A percentile compares a stretch with the other conserved stretches of the same genome.
Conservation (phyloP, 2,113 vertebrate genomes). For the Gymnorhina tibicen region DNA sequence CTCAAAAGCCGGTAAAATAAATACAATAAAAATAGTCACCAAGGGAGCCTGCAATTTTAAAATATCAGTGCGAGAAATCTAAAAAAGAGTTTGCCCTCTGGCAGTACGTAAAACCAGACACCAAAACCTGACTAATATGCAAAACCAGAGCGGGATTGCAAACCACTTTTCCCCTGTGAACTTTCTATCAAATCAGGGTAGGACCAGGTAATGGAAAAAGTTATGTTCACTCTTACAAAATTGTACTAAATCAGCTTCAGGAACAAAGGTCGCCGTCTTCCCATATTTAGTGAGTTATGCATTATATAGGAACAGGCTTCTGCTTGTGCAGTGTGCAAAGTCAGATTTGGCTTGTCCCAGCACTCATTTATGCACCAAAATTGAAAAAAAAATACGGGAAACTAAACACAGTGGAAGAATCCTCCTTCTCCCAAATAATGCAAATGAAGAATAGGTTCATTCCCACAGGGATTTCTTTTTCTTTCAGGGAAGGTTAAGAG, state of each 20-base stretch:
- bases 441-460: background rate
- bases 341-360: background rate
- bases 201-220: slow-evolving; percentile 38
- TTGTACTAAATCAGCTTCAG: background rate
- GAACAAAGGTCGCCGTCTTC: background rate
- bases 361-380: background rate
- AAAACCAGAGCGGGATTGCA: slow-evolving; percentile 39
- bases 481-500: background rate
- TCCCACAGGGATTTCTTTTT: background rate
- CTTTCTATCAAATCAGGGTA: slow-evolving; percentile 38
- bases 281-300: background rate
- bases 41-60: slow-evolving; percentile 52
- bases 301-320: background rate
- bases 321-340: background rate
- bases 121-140: slow-evolving; percentile 59
- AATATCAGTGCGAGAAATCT: slow-evolving; percentile 68
- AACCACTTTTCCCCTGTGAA: slow-evolving; percentile 58
- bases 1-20: slow-evolving; percentile 48
- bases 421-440: background rate
- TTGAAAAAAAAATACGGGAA: background rate
- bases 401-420: background rate
- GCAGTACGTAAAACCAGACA: slow-evolving; percentile 49
- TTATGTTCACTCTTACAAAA: slow-evolving; percentile 15
- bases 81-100: slow-evolving; percentile 26
- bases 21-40: slow-evolving; percentile 48